These are phyloP conservation scores for Morpho helenor DNA, from an alignment of 2,888 invertebrate species.

Conservation along the genomic window DNA sequence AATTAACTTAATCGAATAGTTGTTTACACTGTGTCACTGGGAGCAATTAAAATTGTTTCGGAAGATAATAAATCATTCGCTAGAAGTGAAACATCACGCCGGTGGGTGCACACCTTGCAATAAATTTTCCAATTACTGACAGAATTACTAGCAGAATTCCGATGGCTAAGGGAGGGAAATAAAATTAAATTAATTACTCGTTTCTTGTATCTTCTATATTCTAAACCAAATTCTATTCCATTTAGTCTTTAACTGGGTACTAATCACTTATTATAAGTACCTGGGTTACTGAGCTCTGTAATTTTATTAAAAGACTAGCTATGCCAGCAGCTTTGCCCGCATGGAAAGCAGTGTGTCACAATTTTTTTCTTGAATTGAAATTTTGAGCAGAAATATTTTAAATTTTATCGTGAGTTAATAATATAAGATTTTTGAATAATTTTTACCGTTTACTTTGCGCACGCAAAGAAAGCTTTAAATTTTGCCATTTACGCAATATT, in stretches of 20 bases:
- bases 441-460: no score
- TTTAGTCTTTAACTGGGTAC: background rate
- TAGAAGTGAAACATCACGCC: slow-evolving; percentile 76
- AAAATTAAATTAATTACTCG: slow-evolving; percentile 69
- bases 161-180: slow-evolving; percentile 56
- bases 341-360: no score
- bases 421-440: no score
- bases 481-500: no score
- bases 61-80: slow-evolving; percentile 74
- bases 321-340: no score
- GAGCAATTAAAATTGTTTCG: slow-evolving; percentile 77
- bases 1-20: slow-evolving; percentile 79
- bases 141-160: slow-evolving; percentile 70
- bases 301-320: no score
- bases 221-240: slow-evolving; percentile 6
- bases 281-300: no score
- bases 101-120: slow-evolving; percentile 70
- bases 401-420: no score
- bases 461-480: no score
- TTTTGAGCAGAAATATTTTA: no score
- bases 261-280: no score
- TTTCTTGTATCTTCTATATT: slow-evolving; percentile 13
- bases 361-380: no score
- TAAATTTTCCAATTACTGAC: slow-evolving; percentile 75
- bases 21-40: slow-evolving; percentile 77